Conservation (phyloP, 2,113 vertebrate species). For the Hydrochoerus hydrochaeris region DNA sequence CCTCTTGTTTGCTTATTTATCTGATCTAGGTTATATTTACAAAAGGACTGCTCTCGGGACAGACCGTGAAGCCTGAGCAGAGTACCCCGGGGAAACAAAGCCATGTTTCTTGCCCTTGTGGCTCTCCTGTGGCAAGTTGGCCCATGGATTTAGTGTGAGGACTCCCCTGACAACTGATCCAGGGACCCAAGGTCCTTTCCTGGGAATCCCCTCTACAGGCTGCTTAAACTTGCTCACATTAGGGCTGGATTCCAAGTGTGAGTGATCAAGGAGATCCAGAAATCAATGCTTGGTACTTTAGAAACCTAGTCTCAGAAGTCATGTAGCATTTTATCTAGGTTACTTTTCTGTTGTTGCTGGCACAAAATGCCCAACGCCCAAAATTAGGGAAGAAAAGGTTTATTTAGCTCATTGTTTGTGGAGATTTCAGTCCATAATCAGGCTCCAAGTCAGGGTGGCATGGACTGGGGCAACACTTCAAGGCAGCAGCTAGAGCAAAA, state of each 20-base stretch:
- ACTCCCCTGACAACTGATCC: neutral
- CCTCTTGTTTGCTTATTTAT: constrained; percentile 2
- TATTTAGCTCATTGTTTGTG: too few species aligned
- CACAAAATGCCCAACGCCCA: too few species aligned
- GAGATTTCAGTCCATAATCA: too few species aligned
- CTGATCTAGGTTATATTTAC: neutral
- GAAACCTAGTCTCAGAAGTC: neutral
- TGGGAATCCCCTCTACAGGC: neutral
- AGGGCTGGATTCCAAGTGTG: neutral
- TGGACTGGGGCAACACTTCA: too few species aligned
- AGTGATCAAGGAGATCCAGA: neutral
- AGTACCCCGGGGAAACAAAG: neutral
- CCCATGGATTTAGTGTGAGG: neutral
- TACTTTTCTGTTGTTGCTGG: too few species aligned
- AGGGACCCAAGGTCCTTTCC: neutral
- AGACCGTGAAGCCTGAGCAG: neutral
- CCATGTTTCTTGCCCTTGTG: neutral
- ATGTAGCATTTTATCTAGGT: too few species aligned
- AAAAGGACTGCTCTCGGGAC: neutral
- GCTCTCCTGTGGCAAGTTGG: neutral
- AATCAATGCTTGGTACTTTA: neutral
- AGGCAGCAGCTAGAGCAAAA: too few species aligned
- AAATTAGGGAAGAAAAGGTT: too few species aligned
- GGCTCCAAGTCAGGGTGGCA: too few species aligned
- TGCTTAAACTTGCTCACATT: neutral